phyloP scores from a whole-genome alignment of 2,113 vertebrate genomes.

The Ciconia boyciana region DNA sequence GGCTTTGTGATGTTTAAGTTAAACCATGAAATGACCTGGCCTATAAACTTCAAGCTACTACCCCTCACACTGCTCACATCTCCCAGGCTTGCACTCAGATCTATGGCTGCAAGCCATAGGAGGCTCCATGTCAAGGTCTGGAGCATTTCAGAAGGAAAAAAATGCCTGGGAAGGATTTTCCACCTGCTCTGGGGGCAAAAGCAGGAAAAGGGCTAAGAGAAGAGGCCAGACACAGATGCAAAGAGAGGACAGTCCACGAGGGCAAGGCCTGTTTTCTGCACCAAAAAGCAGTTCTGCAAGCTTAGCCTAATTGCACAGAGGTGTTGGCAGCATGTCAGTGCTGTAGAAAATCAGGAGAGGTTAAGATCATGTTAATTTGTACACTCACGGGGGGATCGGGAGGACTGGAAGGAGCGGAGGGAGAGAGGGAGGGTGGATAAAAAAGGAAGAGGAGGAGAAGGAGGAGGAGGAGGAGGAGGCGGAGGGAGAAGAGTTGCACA shows the following conservation, averaged over 20 bases:
- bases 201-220: background rate
- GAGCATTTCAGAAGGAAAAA: background rate
- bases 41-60: no score
- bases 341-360: slow-evolving; percentile 32
- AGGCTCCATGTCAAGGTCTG: background rate
- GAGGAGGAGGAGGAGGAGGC: background rate
- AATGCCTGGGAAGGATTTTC: background rate
- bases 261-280: background rate
- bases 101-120: fast-evolving
- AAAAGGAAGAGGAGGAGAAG: background rate
- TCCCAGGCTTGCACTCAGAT: background rate
- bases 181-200: background rate
- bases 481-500: slow-evolving; percentile 68
- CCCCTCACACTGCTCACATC: background rate
- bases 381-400: slow-evolving; percentile 75
- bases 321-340: slow-evolving; percentile 27
- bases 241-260: background rate
- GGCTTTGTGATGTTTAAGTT: background rate
- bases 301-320: slow-evolving; percentile 1
- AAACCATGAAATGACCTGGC: fast-evolving
- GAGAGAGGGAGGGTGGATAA: background rate
- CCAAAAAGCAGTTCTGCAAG: slow-evolving; percentile 24
- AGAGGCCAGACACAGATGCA: background rate
- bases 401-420: slow-evolving; percentile 5
- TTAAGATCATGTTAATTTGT: slow-evolving; percentile 82